Evolutionary conservation across 2,888 invertebrate species (phyloP), one percentile per base, ranked within the genome.

Genomic region (Augiades crinisus): DNA sequence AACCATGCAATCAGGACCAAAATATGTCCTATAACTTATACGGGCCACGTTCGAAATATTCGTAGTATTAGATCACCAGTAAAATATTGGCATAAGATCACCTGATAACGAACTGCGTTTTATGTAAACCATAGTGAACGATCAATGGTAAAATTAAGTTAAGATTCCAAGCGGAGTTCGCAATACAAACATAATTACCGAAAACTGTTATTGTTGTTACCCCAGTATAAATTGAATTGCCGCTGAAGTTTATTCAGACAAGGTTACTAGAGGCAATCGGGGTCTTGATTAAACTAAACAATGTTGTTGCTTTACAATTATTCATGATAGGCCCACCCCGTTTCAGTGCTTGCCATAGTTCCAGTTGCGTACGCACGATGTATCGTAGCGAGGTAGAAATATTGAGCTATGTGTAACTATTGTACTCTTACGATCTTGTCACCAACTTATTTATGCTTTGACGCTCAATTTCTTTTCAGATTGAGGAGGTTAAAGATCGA

Each of bases 211-310:
- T 85, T 85, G 77, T 82, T 85, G 74, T 79, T 81, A 79, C 78
- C 70, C 75, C 65, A 60, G 65, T 64, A 79, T 77, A 84, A 86
- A 87, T 87, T 86, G 79, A 82, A 85, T 84, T 83, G 75, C 66
- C 71, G 67, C 64, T 68, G 57, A 77, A 83, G 85, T 87, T 87
- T 86, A 83, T 86, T 76, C 75, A 82, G 82, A 75, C 67, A 68
- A 75, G 81, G 79, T 78, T 78, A 76, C 71, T 68, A 56, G 65
- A 76, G 80, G 77, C 81, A 82, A 81, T 80, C 70, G 76, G 72
- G 74, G 70, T 75, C 78, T 80, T 84, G 80, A 86, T 84, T 86
- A 85, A 86, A 78, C 80, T 80, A 84, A 84, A 83, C 83, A 84
- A 69, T 72, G 70, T 72, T 80, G 78, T 80, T 80, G 72, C 67